Base-by-base conservation (phyloP, 2,888 invertebrate genomes). In the Zaprionus bogoriensis region DNA sequence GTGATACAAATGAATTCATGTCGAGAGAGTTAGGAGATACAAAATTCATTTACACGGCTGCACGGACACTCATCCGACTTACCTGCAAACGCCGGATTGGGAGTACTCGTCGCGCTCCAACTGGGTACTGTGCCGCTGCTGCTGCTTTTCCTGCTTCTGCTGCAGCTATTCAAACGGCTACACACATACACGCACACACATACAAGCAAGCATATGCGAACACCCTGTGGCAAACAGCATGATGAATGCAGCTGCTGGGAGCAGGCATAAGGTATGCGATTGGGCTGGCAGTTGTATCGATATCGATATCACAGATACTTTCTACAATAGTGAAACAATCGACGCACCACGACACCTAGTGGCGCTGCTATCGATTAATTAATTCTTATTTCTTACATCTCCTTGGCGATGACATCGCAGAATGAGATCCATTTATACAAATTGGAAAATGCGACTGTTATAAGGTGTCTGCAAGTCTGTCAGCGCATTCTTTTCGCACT, bases 1-100 rank as follows among this genome's bases (percentile, higher is more conserved):
- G 41, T 41, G 28, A 47, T 27, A 22, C 28, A 23, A 28, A 48
- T 46, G 52, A 45, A 45, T 50, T 45, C 53, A 14, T 41, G 52
- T 44, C 39, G 52, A 65, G 44, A 48, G 69, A 36, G 58, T 51
- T 47, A 47, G 58, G 20, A 38, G 58, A 64, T 51, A 54, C 52
- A 58, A 65, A 50, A 65, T 67, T 45, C 41, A 67, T 65, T 45
- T 53, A 65, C 45, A 53, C 23, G 52, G 27, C 14, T 58, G 50
- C 64, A 57, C 51, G 36, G 46, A 27, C 46, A 28, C 32, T 47
- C 53, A 59, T 58, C 44, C 70, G 69, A 54, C 65, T 69, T 69
- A 59, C 54, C 54, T 59, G 54, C 51, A 50, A 57, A 38, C 14
- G 44, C 19, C 32, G 58, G 38, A 52, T 27, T 4, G 65, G 58